Evolutionary conservation across 2,113 vertebrate genomes (phyloP).

Genomic region (Ciconia maguari): DNA sequence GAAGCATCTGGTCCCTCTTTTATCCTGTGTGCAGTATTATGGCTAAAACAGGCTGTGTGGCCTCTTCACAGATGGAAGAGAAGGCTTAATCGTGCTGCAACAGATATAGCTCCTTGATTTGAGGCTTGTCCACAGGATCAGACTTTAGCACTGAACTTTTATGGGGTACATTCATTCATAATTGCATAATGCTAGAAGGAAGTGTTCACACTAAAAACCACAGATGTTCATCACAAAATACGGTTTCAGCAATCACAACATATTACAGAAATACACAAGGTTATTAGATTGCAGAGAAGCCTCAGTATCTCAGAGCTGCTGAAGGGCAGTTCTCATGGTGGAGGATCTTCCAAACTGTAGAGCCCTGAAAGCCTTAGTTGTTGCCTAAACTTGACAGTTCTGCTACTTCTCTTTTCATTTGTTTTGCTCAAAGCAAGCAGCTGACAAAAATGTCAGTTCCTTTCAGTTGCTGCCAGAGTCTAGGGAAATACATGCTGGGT

Average conservation of each 20-base stretch:
- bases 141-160: background rate
- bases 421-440: background rate
- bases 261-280: background rate
- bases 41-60: background rate
- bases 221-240: background rate
- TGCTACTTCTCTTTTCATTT: background rate
- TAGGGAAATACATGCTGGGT: background rate
- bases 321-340: background rate
- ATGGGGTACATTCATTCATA: background rate
- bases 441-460: slow-evolving; percentile 4
- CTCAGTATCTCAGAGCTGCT: background rate
- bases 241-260: background rate
- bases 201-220: background rate
- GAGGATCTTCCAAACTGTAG: background rate
- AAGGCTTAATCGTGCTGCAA: background rate
- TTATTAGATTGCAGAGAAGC: background rate
- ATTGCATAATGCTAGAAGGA: background rate
- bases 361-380: background rate
- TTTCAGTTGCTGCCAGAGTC: background rate
- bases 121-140: background rate
- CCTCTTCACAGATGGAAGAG: background rate
- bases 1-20: background rate
- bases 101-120: background rate
- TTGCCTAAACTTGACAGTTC: background rate
- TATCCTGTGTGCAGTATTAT: background rate